These are phyloP conservation scores for Aepyceros melampus DNA, from an alignment of 2,113 vertebrate species.

Conservation along the genomic window DNA sequence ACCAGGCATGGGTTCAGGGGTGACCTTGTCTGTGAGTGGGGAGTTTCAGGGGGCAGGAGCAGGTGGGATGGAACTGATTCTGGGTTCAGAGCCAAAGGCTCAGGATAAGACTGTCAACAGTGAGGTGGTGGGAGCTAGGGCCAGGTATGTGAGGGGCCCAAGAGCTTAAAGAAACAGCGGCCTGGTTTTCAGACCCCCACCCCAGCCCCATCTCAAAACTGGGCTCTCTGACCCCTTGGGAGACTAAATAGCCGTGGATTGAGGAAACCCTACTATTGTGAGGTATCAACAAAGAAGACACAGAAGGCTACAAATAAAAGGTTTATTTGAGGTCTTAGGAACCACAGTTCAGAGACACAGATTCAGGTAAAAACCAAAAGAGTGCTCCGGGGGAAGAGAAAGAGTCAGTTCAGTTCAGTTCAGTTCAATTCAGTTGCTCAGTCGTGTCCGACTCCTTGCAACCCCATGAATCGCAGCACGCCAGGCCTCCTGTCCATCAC, in stretches of 20 bases:
- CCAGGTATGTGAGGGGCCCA: background rate
- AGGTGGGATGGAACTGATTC: background rate
- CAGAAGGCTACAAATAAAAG: background rate
- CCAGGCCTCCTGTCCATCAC: too few relatives aligned
- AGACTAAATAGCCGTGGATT: background rate
- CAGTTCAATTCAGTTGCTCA: too few relatives aligned
- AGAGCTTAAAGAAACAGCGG: background rate
- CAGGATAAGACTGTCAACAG: too few relatives aligned
- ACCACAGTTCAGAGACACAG: background rate
- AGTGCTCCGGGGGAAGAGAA: background rate
- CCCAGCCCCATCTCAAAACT: background rate
- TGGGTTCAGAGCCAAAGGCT: background rate
- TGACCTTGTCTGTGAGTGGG: background rate
- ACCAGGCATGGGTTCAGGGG: background rate
- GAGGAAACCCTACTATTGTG: background rate
- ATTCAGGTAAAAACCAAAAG: background rate
- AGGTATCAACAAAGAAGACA: background rate
- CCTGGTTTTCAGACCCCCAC: background rate
- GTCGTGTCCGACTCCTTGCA: too few relatives aligned
- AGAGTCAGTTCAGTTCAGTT: background rate
- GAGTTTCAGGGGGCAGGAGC: background rate
- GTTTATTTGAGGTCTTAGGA: background rate
- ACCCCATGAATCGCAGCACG: too few relatives aligned
- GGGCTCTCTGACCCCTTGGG: background rate
- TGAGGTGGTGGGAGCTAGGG: rapidly evolving